A percentile compares a stretch with the other conserved stretches of the same genome.
These are phyloP conservation scores for Hydrocynus forskahlii DNA, from an alignment of 2,797 vertebrate species.

Conservation along the genomic window DNA sequence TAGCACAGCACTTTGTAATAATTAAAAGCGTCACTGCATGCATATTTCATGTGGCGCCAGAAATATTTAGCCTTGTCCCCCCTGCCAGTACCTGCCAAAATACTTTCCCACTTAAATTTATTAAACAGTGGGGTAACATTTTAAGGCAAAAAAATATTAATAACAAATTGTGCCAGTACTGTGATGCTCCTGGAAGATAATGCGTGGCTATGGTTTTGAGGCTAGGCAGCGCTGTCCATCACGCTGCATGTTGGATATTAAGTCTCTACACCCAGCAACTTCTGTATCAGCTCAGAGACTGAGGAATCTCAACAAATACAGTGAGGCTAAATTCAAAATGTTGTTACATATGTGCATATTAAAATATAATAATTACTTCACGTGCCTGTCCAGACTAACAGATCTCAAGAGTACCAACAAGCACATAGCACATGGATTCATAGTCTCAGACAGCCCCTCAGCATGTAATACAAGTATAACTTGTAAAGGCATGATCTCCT, in stretches of 20 bases:
- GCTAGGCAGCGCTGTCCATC: not conserved
- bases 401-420: not conserved
- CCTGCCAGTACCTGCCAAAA: slow-evolving; percentile 52
- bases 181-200: slow-evolving; percentile 31
- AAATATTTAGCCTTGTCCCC: slow-evolving; percentile 55
- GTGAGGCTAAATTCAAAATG: not conserved
- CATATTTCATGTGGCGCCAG: slow-evolving; percentile 65
- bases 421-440: not conserved
- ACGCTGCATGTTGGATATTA: slow-evolving; percentile 7
- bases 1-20: slow-evolving; percentile 73
- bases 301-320: not conserved
- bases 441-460: not conserved
- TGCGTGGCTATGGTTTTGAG: slow-evolving; percentile 10
- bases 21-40: slow-evolving; percentile 74
- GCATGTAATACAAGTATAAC: not conserved
- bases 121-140: slow-evolving; percentile 43
- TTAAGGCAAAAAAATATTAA: slow-evolving; percentile 16
- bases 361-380: not conserved
- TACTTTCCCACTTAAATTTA: slow-evolving; percentile 45
- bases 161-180: slow-evolving; percentile 20
- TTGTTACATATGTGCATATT: not conserved
- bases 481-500: no score
- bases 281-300: slow-evolving; percentile 2
- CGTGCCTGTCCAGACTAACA: not conserved
- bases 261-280: slow-evolving; percentile 8